Percentiles rank a stretch among this genome's conserved stretches.
These are phyloP conservation scores for Pheosia gnoma DNA, from an alignment of 2,888 invertebrate genomes.

Conservation along the genomic window DNA sequence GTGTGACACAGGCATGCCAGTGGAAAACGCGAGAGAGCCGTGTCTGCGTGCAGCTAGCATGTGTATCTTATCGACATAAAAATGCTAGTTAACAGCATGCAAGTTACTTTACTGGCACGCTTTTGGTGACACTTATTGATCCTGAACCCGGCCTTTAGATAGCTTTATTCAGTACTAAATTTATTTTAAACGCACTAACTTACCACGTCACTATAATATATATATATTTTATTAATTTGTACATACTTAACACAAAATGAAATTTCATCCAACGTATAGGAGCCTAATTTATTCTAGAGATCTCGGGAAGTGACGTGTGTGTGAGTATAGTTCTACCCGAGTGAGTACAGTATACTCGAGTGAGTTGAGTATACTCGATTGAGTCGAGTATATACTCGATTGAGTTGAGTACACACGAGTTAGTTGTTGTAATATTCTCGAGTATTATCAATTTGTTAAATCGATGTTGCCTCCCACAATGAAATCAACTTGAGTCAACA, in stretches of 20 bases:
- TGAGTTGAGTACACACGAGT: too few relatives aligned
- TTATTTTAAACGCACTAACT: not conserved
- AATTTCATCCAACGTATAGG: constrained; percentile 13
- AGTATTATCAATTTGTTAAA: too few relatives aligned
- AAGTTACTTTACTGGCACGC: too few relatives aligned
- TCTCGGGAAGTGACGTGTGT: constrained; percentile 25
- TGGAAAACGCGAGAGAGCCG: too few relatives aligned
- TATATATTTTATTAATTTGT: constrained; percentile 18
- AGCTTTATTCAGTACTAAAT: not conserved
- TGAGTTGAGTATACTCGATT: too few relatives aligned
- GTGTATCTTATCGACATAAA: too few relatives aligned
- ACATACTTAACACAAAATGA: constrained; percentile 30
- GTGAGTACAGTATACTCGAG: constrained; percentile 9
- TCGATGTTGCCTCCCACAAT: too few relatives aligned
- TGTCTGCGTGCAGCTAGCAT: too few relatives aligned
- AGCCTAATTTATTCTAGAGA: constrained; percentile 32
- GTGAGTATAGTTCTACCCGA: constrained; percentile 13
- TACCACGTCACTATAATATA: not conserved
- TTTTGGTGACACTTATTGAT: not conserved
- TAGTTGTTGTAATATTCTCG: too few relatives aligned
- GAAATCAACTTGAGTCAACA: not conserved
- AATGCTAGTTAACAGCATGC: too few relatives aligned
- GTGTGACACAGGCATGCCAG: too few relatives aligned
- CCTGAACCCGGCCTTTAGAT: not conserved
- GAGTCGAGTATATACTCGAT: too few relatives aligned